phyloP scores from a whole-genome alignment of 2,888 invertebrate genomes.

The Pheosia gnoma region DNA sequence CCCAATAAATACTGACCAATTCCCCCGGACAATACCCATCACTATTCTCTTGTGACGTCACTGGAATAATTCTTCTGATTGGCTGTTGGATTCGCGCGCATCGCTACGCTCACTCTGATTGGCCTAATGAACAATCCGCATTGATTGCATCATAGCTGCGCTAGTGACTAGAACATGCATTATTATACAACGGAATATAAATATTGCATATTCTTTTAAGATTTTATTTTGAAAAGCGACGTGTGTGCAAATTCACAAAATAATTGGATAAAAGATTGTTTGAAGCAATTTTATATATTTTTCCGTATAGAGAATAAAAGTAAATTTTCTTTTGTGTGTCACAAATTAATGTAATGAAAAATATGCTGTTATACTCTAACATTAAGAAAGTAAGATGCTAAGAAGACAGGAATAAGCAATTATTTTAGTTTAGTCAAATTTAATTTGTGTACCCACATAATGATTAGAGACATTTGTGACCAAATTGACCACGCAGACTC shows the following conservation, averaged over 20 bases:
- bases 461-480: too few species aligned
- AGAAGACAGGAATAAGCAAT: too few species aligned
- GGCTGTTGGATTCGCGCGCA: constrained; percentile 38
- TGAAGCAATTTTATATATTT: neutral
- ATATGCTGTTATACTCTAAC: too few species aligned
- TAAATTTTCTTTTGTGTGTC: too few species aligned
- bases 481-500: too few species aligned
- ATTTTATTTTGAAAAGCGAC: neutral
- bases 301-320: too few species aligned
- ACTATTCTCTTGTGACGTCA: constrained; percentile 38
- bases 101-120: constrained; percentile 49
- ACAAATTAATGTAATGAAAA: too few species aligned
- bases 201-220: neutral
- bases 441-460: too few species aligned
- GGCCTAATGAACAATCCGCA: constrained; percentile 55
- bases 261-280: neutral
- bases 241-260: neutral
- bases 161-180: constrained; percentile 27
- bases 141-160: constrained; percentile 45
- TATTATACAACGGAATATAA: constrained; percentile 21
- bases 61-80: constrained; percentile 44
- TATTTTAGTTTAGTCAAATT: too few species aligned
- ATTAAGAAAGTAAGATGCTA: too few species aligned
- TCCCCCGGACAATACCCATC: constrained; percentile 20
- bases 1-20: neutral